Evolutionary conservation across 30 jellyfish, hydroid and myxozoan genomes (phyloP), one percentile per base, ranked within the genome.

Genomic region (Catostylus mosaicus): DNA sequence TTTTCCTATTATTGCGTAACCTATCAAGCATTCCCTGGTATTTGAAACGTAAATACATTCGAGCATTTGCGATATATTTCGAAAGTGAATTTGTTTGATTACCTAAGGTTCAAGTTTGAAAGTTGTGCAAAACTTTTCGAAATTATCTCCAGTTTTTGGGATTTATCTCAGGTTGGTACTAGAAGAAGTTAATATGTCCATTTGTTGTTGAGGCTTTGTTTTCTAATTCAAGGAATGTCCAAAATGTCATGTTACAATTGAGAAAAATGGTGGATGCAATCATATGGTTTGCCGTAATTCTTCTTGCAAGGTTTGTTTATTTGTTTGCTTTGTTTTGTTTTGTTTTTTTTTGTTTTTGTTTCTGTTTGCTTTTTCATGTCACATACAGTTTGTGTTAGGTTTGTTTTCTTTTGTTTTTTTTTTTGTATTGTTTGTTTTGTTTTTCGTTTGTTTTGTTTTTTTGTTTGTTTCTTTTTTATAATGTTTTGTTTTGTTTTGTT

Each of bases 261-360:
- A 94, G 72, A 94, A 94, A 54, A 94, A 94, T 78, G 99, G 99
- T 27, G 99, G 99, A 1, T 94, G 99, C 81, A 94, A 94, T 74
- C 99, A 94, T 78, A 94, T 94, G 99, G 97, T 94, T 23, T 94
- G 99, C 75, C 88, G 99, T 37, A 94, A 88, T 57, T 52, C 99
- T 20, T 72, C 88, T 59, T 94, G 99, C 87, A 90, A 90, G 97
- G 99, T 94, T 54, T 24, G 77, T 67, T 52, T 50, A 7, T 18
- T 78, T 11, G 0, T 22, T 18, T n/a, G 29, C 20, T 40, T 7
- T 40, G 54, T 40, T 40, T 40, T 5, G 54, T 40, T 40, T 40
- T 40, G 1, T 51, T 11, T 11, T 40, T 31, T 5, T 30, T 30
- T 47, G 74, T 40, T 40, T 40, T 7, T 14, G 14, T 5, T 40